These are phyloP conservation scores for Axinella damicornis DNA, from an alignment of 37 sponge, comb jelly and placozoan species.

Conservation along the genomic window DNA sequence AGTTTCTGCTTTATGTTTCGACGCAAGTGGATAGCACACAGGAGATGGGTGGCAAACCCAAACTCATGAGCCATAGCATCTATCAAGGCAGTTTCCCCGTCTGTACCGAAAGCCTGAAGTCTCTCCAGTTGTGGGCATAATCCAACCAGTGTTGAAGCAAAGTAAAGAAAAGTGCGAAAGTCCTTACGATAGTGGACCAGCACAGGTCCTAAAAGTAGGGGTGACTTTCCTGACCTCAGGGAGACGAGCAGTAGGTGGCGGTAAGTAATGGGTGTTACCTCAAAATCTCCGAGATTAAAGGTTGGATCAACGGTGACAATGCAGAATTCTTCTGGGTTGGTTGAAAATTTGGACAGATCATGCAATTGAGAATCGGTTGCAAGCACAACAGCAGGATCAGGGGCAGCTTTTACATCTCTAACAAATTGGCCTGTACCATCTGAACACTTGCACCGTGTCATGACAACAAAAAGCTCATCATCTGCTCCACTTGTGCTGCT, in stretches of 20 bases:
- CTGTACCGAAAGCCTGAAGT: slow-evolving; percentile 63
- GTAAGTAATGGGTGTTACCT: slow-evolving; percentile 55
- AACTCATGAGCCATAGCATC: slow-evolving; percentile 66
- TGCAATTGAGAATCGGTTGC: slow-evolving; percentile 36
- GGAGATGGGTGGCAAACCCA: slow-evolving; percentile 50
- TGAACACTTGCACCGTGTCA: slow-evolving; percentile 47
- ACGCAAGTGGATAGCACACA: slow-evolving; percentile 41
- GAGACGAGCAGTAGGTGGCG: slow-evolving; percentile 24
- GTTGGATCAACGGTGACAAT: slow-evolving; percentile 66
- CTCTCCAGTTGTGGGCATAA: slow-evolving; percentile 39
- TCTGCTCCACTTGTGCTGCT: not conserved
- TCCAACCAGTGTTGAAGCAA: slow-evolving; percentile 42
- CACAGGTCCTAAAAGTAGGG: slow-evolving; percentile 51
- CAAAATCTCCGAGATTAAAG: slow-evolving; percentile 64
- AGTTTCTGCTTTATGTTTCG: slow-evolving; percentile 39
- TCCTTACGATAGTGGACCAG: slow-evolving; percentile 50
- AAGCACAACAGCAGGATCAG: slow-evolving; percentile 65
- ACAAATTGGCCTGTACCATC: slow-evolving; percentile 51
- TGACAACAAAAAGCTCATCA: slow-evolving; percentile 59
- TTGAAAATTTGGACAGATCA: slow-evolving; percentile 64
- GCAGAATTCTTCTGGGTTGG: slow-evolving; percentile 28
- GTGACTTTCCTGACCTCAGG: not conserved
- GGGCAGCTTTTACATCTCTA: slow-evolving; percentile 37
- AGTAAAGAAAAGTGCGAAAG: slow-evolving; percentile 40
- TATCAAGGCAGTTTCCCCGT: slow-evolving; percentile 44